Evolutionary conservation across 1,140 invertebrate species (phyloP).

Genomic region (Camponotus floridanus): DNA sequence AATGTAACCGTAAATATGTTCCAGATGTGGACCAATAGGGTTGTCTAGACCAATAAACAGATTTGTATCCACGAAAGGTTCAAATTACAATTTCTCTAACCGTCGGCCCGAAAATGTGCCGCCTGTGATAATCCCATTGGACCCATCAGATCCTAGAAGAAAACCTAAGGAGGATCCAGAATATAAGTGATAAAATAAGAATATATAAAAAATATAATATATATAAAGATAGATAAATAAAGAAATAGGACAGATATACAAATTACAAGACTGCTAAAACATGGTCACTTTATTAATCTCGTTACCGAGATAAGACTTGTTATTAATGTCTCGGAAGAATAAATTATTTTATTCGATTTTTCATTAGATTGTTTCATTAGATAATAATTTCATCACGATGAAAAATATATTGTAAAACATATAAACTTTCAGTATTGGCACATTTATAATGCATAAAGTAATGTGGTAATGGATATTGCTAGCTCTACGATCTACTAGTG

Average conservation of each 20-base stretch:
- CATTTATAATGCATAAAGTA: constrained; percentile 6
- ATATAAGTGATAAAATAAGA: constrained; percentile 44
- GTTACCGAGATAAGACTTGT: neutral
- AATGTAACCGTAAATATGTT: constrained; percentile 55
- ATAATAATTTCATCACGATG: constrained; percentile 34
- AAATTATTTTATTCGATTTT: neutral
- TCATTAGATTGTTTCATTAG: neutral
- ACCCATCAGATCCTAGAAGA: constrained; percentile 72
- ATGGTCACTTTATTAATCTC: constrained; percentile 24
- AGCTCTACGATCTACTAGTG: neutral
- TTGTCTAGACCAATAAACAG: constrained; percentile 55
- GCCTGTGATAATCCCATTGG: constrained; percentile 73
- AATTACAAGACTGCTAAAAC: constrained; percentile 63
- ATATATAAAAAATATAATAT: no score
- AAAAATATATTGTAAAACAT: constrained; percentile 11
- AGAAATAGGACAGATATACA: constrained; percentile 8
- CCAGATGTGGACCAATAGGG: constrained; percentile 59
- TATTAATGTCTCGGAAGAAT: neutral
- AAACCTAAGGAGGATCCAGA: constrained; percentile 75
- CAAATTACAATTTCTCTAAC: constrained; percentile 60
- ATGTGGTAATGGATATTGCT: neutral
- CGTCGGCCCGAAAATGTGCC: constrained; percentile 53
- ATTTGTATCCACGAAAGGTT: constrained; percentile 43
- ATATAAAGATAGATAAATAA: no score
- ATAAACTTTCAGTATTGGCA: constrained; percentile 32